These are phyloP conservation scores for Sitophilus oryzae DNA, from an alignment of 1,140 invertebrate genomes.

Conservation along the genomic window DNA sequence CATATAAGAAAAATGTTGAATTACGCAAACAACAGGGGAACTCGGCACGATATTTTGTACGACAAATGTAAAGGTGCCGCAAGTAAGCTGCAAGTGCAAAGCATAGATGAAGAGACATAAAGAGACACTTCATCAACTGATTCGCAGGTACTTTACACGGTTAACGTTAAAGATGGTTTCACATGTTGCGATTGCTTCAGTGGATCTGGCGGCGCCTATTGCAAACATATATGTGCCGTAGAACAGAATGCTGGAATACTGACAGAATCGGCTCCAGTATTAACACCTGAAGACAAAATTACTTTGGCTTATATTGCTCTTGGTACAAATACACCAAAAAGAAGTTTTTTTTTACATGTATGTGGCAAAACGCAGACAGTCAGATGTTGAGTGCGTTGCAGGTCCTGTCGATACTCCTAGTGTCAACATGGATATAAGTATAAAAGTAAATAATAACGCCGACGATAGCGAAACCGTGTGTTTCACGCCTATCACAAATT, in stretches of 20 bases:
- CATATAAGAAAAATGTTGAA: constrained; percentile 8
- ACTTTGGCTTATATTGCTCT: constrained; percentile 13
- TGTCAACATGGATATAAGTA: too few relatives aligned
- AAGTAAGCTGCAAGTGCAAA: neutral
- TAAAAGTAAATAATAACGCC: too few relatives aligned
- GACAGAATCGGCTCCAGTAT: constrained; percentile 7
- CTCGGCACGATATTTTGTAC: constrained; percentile 8
- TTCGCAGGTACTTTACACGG: constrained; percentile 6
- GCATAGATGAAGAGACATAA: constrained; percentile 5
- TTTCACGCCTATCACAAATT: too few relatives aligned
- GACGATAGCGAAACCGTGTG: too few relatives aligned
- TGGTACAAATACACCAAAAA: constrained; percentile 6
- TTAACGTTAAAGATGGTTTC: neutral
- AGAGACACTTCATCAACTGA: constrained; percentile 3
- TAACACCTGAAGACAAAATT: constrained; percentile 9
- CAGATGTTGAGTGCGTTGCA: too few relatives aligned
- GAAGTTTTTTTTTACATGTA: constrained; percentile 5
- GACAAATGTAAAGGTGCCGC: constrained; percentile 1
- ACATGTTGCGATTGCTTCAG: constrained; percentile 15
- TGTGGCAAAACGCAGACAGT: too few relatives aligned
- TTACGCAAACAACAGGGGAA: constrained; percentile 7
- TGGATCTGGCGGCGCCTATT: constrained; percentile 13
- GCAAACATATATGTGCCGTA: constrained; percentile 17
- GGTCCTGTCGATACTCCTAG: too few relatives aligned
- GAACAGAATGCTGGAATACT: constrained; percentile 11